Conservation (phyloP, 2,113 vertebrate genomes). For the Monopterus albus region DNA sequence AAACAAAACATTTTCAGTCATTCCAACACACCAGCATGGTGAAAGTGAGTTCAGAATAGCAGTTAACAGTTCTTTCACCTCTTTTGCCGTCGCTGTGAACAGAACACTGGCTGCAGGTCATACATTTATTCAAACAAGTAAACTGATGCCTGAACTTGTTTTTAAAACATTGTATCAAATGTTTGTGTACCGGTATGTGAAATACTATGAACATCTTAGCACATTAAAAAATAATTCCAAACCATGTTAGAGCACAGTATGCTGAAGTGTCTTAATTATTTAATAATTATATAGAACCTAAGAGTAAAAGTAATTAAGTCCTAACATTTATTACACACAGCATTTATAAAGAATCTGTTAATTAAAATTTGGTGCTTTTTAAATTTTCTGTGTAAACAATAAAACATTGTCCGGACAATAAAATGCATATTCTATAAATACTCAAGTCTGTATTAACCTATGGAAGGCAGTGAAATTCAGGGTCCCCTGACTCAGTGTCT, state of each 20-base stretch:
- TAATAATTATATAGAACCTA: neutral
- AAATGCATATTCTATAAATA: constrained; percentile 5
- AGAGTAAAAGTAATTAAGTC: neutral
- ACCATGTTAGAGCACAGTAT: neutral
- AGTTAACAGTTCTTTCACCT: neutral
- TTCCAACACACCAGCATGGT: neutral
- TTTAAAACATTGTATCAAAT: neutral
- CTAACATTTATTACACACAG: neutral
- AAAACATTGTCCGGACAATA: constrained; percentile 23
- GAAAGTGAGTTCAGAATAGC: neutral
- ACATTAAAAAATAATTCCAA: neutral
- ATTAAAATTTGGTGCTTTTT: constrained; percentile 23
- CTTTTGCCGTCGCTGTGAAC: rapidly evolving
- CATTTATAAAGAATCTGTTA: constrained; percentile 16
- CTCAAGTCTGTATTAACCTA: neutral
- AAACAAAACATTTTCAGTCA: no score
- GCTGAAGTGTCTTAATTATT: neutral
- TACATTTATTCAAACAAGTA: neutral
- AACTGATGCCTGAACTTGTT: neutral
- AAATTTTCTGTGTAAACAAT: constrained; percentile 25
- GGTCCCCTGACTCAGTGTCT: neutral
- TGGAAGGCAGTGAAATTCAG: neutral
- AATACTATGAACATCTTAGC: neutral
- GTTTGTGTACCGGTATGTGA: neutral
- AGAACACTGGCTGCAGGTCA: neutral